phyloP scores from a whole-genome alignment of 2,888 invertebrate species.

The Cartodere bifasciata region DNA sequence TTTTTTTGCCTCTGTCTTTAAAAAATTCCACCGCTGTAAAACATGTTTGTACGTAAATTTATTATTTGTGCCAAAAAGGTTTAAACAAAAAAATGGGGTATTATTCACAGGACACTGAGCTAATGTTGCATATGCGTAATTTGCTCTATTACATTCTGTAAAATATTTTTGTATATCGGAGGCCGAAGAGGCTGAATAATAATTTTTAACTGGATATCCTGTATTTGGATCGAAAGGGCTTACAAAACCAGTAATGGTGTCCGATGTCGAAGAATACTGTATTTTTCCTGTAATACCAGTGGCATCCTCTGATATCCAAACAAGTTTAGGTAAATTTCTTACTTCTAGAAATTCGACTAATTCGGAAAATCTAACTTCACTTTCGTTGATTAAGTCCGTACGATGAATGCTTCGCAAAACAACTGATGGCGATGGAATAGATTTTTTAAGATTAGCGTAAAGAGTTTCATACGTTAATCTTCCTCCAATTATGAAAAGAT shows the following conservation, averaged over 20 bases:
- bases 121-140: slow-evolving; percentile 5
- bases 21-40: slow-evolving; percentile 4
- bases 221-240: slow-evolving; percentile 3
- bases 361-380: not conserved
- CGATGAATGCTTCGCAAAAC: no score
- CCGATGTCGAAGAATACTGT: slow-evolving; percentile 5
- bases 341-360: not conserved
- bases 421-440: not conserved
- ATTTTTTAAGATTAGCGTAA: not conserved
- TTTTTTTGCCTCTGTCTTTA: slow-evolving; percentile 1
- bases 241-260: slow-evolving; percentile 6
- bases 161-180: slow-evolving; percentile 1
- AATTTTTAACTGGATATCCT: no score
- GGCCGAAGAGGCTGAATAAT: slow-evolving; percentile 5
- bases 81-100: slow-evolving; percentile 4
- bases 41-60: slow-evolving; percentile 5
- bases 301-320: no score
- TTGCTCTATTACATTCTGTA: slow-evolving; percentile 3
- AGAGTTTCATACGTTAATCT: slow-evolving; percentile 1
- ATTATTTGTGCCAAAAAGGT: slow-evolving; percentile 5
- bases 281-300: slow-evolving; percentile 5
- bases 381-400: slow-evolving; percentile 2
- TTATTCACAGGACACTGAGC: slow-evolving; percentile 5
- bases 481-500: slow-evolving; percentile 1
- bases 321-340: not conserved